Percentiles rank a stretch among this genome's conserved stretches.
phyloP scores from a whole-genome alignment of 2,113 vertebrate genomes.

The Cyanoderma ruficeps region DNA sequence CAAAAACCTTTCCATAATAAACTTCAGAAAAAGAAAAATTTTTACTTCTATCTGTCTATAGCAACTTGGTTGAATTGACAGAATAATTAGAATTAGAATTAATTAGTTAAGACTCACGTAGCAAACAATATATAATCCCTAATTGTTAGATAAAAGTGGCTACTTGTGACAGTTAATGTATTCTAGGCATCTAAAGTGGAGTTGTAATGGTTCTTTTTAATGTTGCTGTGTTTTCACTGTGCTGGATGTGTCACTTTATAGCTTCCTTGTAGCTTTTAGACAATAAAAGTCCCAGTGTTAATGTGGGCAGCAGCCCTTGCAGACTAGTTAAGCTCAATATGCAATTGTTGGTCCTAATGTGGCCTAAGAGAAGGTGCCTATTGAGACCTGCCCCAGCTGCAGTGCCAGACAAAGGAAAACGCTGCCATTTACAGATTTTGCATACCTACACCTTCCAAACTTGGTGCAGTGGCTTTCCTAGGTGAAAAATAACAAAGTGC shows the following conservation, averaged over 20 bases:
- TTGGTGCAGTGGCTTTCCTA: not conserved
- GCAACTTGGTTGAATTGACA: not conserved
- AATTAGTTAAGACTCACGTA: not conserved
- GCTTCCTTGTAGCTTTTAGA: constrained; percentile 58
- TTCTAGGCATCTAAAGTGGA: constrained; percentile 43
- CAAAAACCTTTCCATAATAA: not conserved
- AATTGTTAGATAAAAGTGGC: constrained; percentile 38
- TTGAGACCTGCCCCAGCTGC: constrained; percentile 45
- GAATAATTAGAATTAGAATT: constrained; percentile 37
- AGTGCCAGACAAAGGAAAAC: not conserved
- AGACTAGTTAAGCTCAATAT: constrained; percentile 52
- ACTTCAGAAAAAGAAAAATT: fast-evolving
- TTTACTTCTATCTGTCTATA: not conserved
- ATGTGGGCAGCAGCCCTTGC: constrained; percentile 51
- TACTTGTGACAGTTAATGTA: constrained; percentile 45
- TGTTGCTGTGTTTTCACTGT: constrained; percentile 47
- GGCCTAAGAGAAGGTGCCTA: constrained; percentile 49
- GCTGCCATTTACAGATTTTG: not conserved
- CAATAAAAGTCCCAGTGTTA: constrained; percentile 60
- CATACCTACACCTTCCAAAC: constrained; percentile 8
- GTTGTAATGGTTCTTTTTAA: constrained; percentile 37
- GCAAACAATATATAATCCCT: constrained; percentile 3
- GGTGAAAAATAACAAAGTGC: not conserved
- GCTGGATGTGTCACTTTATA: constrained; percentile 33
- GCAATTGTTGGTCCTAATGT: constrained; percentile 52